phyloP scores from a whole-genome alignment of 2,888 invertebrate genomes.

The Dryobotodes eremita region DNA sequence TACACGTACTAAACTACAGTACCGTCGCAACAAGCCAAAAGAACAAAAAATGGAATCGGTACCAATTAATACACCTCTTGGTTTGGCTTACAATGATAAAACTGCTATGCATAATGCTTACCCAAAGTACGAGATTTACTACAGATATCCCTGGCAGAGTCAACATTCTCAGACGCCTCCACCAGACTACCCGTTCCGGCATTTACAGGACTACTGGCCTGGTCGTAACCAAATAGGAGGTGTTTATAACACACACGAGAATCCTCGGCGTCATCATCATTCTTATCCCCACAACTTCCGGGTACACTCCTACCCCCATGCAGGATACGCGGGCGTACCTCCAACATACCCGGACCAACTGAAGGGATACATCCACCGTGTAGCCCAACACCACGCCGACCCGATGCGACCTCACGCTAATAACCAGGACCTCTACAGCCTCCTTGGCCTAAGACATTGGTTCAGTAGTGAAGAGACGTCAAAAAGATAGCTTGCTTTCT shows the following conservation, averaged over 20 bases:
- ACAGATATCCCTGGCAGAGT: constrained; percentile 86
- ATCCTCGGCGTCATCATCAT: constrained; percentile 87
- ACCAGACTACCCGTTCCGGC: constrained; percentile 85
- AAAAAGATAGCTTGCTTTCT: constrained; percentile 85
- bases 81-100: constrained; percentile 65
- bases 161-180: constrained; percentile 84
- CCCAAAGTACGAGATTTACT: constrained; percentile 79
- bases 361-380: constrained; percentile 79
- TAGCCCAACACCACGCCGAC: constrained; percentile 77
- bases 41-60: constrained; percentile 70
- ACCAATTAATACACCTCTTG: constrained; percentile 63
- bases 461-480: constrained; percentile 87
- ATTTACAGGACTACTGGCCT: constrained; percentile 88
- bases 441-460: constrained; percentile 88
- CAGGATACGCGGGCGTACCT: constrained; percentile 74
- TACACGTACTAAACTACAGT: constrained; percentile 86
- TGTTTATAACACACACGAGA: constrained; percentile 84
- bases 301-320: constrained; percentile 79
- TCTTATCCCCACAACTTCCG: constrained; percentile 84
- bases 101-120: constrained; percentile 64
- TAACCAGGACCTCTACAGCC: constrained; percentile 86
- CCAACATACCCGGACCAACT: constrained; percentile 78
- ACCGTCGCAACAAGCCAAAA: constrained; percentile 85
- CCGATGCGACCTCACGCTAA: constrained; percentile 78
- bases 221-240: constrained; percentile 83